Conservation (phyloP, 1,140 invertebrate species). For the Euura saliciscinereae region DNA sequence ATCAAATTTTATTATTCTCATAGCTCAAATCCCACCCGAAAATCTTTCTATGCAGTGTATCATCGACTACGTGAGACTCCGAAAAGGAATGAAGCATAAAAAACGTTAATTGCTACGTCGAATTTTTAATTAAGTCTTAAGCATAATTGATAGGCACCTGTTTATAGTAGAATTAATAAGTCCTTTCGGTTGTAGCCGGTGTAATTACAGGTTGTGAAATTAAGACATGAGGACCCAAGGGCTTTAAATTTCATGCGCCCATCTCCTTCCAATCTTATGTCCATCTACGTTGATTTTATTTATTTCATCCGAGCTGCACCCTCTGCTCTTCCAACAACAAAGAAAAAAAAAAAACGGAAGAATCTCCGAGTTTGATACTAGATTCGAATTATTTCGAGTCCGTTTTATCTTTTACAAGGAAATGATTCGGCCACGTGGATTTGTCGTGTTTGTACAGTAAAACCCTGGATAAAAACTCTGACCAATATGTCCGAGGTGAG, state of each 20-base stretch:
- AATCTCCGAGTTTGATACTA: too few relatives aligned
- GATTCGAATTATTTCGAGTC: too few relatives aligned
- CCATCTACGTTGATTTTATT: too few relatives aligned
- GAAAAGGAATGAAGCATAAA: too few relatives aligned
- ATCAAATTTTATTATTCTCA: background rate
- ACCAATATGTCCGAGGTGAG: background rate
- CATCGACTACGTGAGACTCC: too few relatives aligned
- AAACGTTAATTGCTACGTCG: background rate
- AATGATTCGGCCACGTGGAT: too few relatives aligned
- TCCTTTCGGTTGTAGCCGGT: background rate
- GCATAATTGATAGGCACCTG: conserved; percentile 1
- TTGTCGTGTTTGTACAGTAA: too few relatives aligned
- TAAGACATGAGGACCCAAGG: background rate
- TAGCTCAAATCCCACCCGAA: background rate
- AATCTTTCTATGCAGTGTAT: background rate
- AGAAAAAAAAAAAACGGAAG: too few relatives aligned
- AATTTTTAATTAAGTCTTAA: conserved; percentile 3
- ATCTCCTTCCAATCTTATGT: background rate
- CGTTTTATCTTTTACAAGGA: too few relatives aligned
- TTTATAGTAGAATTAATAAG: background rate
- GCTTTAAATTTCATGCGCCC: background rate
- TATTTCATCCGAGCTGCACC: too few relatives aligned
- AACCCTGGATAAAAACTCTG: background rate
- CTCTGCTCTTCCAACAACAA: too few relatives aligned
- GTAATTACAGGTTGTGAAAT: conserved; percentile 5